phyloP scores from a whole-genome alignment of 2,113 vertebrate genomes.

The Zapornia atra region DNA sequence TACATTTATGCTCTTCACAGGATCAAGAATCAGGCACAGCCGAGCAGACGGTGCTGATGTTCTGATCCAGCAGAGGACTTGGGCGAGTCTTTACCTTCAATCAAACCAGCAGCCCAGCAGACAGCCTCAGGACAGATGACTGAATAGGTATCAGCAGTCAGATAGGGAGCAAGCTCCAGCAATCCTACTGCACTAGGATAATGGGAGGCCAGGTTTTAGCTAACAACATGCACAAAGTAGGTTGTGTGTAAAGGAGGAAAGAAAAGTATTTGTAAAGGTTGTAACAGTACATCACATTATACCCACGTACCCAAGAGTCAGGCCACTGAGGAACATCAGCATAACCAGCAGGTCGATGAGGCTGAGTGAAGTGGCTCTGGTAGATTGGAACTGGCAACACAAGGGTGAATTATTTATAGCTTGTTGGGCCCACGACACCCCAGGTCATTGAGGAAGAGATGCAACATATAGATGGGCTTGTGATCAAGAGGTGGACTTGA shows the following conservation, averaged over 20 bases:
- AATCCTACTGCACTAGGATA: neutral
- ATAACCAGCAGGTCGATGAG: no score
- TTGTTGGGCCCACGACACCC: no score
- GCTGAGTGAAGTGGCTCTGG: no score
- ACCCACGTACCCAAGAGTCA: no score
- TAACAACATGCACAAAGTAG: neutral
- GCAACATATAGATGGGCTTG: no score
- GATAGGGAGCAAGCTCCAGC: neutral
- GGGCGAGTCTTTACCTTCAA: neutral
- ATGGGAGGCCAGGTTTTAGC: neutral
- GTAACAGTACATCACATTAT: no score
- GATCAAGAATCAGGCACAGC: neutral
- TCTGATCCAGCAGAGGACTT: neutral
- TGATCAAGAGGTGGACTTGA: no score
- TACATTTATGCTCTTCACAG: neutral
- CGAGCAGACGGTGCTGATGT: neutral
- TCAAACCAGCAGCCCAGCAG: neutral
- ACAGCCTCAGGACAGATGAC: neutral
- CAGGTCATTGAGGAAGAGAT: no score
- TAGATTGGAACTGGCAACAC: no score
- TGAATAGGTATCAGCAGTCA: neutral
- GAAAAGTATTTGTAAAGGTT: neutral
- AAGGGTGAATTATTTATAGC: no score
- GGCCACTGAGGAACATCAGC: no score
- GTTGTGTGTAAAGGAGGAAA: neutral